Base-by-base conservation (phyloP, 2,888 invertebrate genomes). In the Brachylomia viminalis region DNA sequence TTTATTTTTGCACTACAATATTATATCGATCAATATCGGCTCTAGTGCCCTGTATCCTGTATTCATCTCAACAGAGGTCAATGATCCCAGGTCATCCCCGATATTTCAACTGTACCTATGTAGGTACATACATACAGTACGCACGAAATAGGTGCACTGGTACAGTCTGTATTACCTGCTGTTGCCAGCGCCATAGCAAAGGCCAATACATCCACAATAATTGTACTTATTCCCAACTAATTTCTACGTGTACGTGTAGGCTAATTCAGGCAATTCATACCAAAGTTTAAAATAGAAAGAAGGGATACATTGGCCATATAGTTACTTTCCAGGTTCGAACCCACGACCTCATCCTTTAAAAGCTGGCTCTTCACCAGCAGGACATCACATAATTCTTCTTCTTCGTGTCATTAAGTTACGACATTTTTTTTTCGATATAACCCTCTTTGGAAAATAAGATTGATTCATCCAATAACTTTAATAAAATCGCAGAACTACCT, bases 51-150 rank as follows among this genome's bases (percentile, higher is more conserved):
- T 27, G 42, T 64, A 42, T 64, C 27, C 45, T 62, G 7, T 61
- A 62, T 62, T 64, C 64, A 64, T 45, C 45, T 13, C 20, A 45
- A 13, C 7, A 65, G 20, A 27, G 64, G 20, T 65, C 45, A 65
- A 65, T 20, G 45, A 65, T 45, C 45, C 64, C 27, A 65, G 27
- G 64, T 45, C 64, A 45, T 65, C 27, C 27, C 45, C 27, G 45
- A 7, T 20, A 64, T 64, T 42, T 17, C 42, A 45, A 64, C n/a
- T n/a, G 38, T 58, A n/a, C n/a, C n/a, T n/a, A n/a, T n/a, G n/a
- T n/a, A n/a, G n/a, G n/a, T n/a, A n/a, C n/a, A n/a, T n/a, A n/a
- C n/a, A n/a, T n/a, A 30, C 10, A 20, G 10, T 33, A 33, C 5
- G 33, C 20, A 59, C 33, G 0, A 59, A 20, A 20, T 20, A 59